Percentiles rank a stretch among this genome's conserved stretches.
phyloP scores from a whole-genome alignment of 2,113 vertebrate species.

The Lepus americanus region DNA sequence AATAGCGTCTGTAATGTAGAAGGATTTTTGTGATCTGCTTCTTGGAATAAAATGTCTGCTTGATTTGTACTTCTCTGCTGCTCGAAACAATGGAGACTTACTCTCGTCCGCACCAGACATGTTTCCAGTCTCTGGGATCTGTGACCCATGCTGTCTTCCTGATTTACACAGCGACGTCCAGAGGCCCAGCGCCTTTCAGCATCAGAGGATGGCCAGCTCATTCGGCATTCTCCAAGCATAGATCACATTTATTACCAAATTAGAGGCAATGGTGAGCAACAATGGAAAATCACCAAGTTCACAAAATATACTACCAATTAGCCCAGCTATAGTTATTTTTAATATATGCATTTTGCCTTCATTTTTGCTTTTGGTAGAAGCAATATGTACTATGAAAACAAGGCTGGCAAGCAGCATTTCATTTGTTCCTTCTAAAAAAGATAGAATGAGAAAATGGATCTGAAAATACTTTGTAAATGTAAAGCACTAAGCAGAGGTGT shows the following conservation, averaged over 20 bases:
- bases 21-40: slow-evolving; percentile 1
- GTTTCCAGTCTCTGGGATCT: background rate
- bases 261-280: background rate
- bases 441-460: slow-evolving; percentile 15
- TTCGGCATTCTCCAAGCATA: slow-evolving; percentile 1
- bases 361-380: slow-evolving; percentile 21
- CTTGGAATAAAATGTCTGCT: background rate
- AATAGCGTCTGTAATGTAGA: background rate
- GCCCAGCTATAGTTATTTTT: background rate
- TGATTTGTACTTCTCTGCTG: background rate
- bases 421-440: background rate
- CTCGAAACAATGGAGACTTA: background rate
- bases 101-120: background rate
- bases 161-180: background rate
- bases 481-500: background rate
- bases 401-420: background rate
- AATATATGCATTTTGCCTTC: background rate
- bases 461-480: background rate
- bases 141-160: background rate
- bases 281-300: slow-evolving; percentile 40
- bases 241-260: slow-evolving; percentile 37
- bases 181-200: background rate
- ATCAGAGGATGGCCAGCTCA: background rate
- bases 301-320: background rate
- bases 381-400: background rate